These are phyloP conservation scores for Xestia sexstrigata DNA, from an alignment of 2,888 invertebrate genomes.

Conservation along the genomic window DNA sequence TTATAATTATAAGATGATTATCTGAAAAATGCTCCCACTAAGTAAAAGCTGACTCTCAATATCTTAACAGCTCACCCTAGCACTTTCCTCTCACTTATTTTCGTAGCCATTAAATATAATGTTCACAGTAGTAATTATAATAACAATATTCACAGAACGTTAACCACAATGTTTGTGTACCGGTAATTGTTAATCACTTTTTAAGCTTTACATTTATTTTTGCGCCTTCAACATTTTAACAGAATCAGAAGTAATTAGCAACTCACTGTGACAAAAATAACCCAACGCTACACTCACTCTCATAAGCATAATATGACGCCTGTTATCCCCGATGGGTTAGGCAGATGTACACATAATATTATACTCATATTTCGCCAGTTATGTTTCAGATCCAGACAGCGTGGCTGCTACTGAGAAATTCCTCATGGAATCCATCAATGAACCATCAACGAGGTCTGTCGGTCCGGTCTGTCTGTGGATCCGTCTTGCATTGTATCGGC, in stretches of 20 bases:
- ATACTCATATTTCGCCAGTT: background rate
- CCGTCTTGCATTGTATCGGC: background rate
- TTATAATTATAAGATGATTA: background rate
- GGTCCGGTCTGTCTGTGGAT: too few species aligned
- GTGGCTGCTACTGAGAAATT: background rate
- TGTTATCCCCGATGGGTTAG: background rate
- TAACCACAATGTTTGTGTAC: conserved; percentile 20
- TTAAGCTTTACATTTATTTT: conserved; percentile 8
- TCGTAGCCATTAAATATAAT: conserved; percentile 11
- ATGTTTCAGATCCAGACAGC: background rate
- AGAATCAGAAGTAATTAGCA: background rate
- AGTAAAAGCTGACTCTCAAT: background rate
- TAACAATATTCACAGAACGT: conserved; percentile 31
- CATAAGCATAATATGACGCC: background rate
- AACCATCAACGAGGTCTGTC: background rate
- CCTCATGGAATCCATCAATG: background rate
- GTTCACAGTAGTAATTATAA: conserved; percentile 18
- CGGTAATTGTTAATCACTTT: conserved; percentile 26
- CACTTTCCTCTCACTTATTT: background rate
- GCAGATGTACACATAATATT: background rate
- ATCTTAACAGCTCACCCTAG: background rate
- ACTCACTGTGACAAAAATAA: background rate
- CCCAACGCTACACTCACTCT: background rate
- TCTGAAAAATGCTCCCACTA: background rate
- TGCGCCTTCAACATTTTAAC: background rate